Evolutionary conservation across 2,113 vertebrate genomes (phyloP).

Genomic region (Lasiurus borealis): DNA sequence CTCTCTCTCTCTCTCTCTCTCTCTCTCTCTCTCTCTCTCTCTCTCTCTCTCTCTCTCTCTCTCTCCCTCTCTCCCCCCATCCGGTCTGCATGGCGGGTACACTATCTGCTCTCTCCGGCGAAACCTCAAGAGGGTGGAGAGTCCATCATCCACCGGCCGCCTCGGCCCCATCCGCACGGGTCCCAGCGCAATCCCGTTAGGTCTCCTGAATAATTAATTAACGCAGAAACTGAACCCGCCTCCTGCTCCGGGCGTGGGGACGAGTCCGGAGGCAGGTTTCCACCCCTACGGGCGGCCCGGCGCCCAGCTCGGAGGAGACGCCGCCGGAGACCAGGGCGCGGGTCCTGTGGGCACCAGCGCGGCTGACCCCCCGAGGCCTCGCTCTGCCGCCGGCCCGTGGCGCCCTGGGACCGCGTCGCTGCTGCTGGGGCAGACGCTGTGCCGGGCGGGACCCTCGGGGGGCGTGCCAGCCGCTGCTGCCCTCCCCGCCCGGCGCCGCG

Average conservation of each 20-base stretch:
- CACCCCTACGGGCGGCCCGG: background rate
- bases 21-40: background rate
- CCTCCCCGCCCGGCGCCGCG: too few species aligned
- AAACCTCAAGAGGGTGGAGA: background rate
- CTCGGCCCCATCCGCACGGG: conserved; percentile 69
- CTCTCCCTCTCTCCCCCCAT: too few species aligned
- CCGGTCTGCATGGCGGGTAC: background rate
- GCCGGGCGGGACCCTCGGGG: too few species aligned
- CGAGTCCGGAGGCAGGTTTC: conserved; percentile 65
- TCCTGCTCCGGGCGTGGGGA: background rate
- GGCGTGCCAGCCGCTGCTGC: too few species aligned
- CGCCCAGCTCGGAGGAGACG: background rate
- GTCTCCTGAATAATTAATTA: conserved; percentile 89
- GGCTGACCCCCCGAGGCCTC: too few species aligned
- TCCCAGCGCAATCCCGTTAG: conserved; percentile 81
- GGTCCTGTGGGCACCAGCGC: too few species aligned
- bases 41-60: too few species aligned
- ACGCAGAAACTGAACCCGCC: conserved; percentile 83
- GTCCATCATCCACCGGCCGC: conserved; percentile 81
- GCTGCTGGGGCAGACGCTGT: too few species aligned
- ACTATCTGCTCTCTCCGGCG: too few species aligned
- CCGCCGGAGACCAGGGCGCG: too few species aligned
- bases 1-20: background rate
- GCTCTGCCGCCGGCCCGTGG: too few species aligned
- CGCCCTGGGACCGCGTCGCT: too few species aligned